Evolutionary conservation across 2,797 vertebrate species (phyloP), one percentile per base, ranked within the genome.

Genomic region (Gymnoscopelus braueri): DNA sequence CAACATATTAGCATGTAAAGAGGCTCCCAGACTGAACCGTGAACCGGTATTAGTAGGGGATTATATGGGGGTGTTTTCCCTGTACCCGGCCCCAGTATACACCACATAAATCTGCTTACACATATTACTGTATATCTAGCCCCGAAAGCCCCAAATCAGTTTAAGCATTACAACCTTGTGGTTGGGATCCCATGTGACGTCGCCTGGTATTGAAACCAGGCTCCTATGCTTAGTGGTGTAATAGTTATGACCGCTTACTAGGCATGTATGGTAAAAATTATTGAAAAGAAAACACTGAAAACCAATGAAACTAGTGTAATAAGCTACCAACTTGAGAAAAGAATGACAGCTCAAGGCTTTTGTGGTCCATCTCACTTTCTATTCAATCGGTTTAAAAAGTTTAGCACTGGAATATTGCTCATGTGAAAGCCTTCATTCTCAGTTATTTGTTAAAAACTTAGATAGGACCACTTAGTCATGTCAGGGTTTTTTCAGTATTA

Each of bases 11-110:
- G 69, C 52, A 26, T 64, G 75, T 82, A 79, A 79, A 86, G 9
- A 83, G 67, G 60, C 73, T 79, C 67, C 50, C 75, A 74, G 78
- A 69, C 67, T 72, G 75, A 79, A 69, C 71, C 71, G 79, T 86
- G 80, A 87, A 89, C 73, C 81, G 74, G 78, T 68, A 80, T 87
- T 85, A 86, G 73, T 10, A 35, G 48, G 26, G 81, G 85, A 87
- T 89, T 88, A 88, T 75, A 50, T 44, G 14, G 15, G 72, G 60
- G 39, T 9, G 39, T 79, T 76, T 83, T 72, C 44, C 75, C 76
- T 69, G 61, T 77, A 77, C 76, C 79, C 69, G 67, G 44, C 80
- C 69, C 71, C 54, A 82, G 65, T 85, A 86, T 78, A 88, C 72
- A 72, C 68, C 64, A 65, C 55, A 71, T 84, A 79, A 88, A 84